phyloP scores from a whole-genome alignment of 2,797 vertebrate species.

The Poeciliopsis turneri region DNA sequence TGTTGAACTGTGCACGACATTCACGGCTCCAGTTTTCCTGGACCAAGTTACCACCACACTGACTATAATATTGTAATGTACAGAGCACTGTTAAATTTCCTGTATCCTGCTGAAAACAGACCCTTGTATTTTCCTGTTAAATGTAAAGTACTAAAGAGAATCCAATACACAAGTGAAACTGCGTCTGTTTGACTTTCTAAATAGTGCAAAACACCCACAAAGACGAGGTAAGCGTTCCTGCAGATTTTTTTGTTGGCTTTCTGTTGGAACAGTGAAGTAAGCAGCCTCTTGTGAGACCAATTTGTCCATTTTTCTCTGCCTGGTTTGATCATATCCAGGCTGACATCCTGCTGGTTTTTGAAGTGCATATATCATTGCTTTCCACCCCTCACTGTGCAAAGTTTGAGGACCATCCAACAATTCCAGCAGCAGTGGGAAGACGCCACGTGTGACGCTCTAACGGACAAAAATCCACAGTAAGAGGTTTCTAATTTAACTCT shows the following conservation, averaged over 20 bases:
- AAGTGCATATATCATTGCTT: slow-evolving; percentile 28
- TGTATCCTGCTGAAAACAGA: slow-evolving; percentile 81
- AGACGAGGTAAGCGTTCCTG: background rate
- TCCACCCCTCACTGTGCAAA: slow-evolving; percentile 9
- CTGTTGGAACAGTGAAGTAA: background rate
- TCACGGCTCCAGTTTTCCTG: slow-evolving; percentile 56
- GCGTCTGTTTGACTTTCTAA: slow-evolving; percentile 56
- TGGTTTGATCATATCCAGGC: slow-evolving; percentile 21
- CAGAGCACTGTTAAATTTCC: slow-evolving; percentile 83
- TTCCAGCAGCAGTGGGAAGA: slow-evolving; percentile 4
- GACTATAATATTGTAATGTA: slow-evolving; percentile 78
- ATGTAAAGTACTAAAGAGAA: slow-evolving; percentile 87
- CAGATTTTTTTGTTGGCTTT: slow-evolving; percentile 1
- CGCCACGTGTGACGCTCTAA: slow-evolving; percentile 1
- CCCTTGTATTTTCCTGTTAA: slow-evolving; percentile 83
- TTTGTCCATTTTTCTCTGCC: slow-evolving; percentile 5
- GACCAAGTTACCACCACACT: slow-evolving; percentile 66
- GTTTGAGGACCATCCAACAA: background rate
- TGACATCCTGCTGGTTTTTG: slow-evolving; percentile 19
- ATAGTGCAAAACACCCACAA: background rate
- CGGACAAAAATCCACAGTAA: slow-evolving; percentile 35
- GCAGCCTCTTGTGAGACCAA: slow-evolving; percentile 1
- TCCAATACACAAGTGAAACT: slow-evolving; percentile 68
- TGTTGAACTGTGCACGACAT: slow-evolving; percentile 64
- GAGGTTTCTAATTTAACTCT: slow-evolving; percentile 26